Evolutionary conservation across 2,113 vertebrate species (phyloP).

Genomic region (Pangasianodon hypophthalmus): DNA sequence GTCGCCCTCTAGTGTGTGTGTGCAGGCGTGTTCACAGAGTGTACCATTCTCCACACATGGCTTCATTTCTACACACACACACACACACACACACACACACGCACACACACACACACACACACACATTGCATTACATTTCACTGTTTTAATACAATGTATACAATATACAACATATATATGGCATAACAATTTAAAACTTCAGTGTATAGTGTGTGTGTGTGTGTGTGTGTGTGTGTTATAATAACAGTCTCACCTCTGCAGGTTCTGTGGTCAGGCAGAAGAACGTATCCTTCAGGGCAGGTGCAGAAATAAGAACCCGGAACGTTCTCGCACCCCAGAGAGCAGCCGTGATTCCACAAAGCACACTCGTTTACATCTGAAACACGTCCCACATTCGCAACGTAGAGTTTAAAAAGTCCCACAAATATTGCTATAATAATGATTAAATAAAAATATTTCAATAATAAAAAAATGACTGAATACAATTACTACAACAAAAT

Average conservation of each 20-base stretch:
- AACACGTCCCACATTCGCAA: conserved; percentile 11
- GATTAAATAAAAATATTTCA: background rate
- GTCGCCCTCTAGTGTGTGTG: conserved; percentile 75
- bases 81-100: conserved; percentile 41
- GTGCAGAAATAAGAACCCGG: conserved; percentile 93
- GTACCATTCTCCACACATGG: conserved; percentile 74
- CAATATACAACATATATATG: too few relatives aligned
- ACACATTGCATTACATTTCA: background rate
- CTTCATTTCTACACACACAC: conserved; percentile 74
- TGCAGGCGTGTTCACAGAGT: conserved; percentile 81
- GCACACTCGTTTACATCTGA: conserved; percentile 93
- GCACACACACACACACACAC: background rate
- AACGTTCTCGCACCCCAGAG: conserved; percentile 89
- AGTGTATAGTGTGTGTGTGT: background rate
- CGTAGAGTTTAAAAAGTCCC: background rate
- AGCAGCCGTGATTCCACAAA: conserved; percentile 89
- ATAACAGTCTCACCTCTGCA: conserved; percentile 76
- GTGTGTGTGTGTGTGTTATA: background rate
- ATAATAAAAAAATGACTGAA: background rate
- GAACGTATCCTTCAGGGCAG: conserved; percentile 84
- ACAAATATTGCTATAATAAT: background rate
- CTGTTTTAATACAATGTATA: background rate
- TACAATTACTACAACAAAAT: background rate
- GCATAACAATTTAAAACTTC: background rate
- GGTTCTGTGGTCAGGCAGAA: conserved; percentile 85